Conservation (phyloP, 2,113 vertebrate genomes). For the Numida meleagris region DNA sequence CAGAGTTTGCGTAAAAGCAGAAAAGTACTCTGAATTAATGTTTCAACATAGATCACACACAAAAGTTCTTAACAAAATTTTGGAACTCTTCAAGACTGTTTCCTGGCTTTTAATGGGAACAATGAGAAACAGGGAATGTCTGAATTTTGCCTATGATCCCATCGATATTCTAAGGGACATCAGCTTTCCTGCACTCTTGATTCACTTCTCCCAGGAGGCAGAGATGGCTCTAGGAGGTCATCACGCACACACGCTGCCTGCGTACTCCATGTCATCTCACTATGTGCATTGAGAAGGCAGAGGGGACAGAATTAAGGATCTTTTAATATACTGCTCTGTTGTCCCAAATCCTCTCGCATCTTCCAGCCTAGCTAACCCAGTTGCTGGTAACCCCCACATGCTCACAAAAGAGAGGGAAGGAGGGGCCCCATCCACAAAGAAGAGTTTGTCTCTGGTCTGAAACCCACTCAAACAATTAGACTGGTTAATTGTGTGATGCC, state of each 20-base stretch:
- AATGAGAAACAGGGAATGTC: background rate
- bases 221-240: background rate
- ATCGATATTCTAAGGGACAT: background rate
- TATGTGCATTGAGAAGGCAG: accelerated
- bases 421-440: background rate
- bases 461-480: background rate
- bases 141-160: background rate
- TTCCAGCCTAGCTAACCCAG: background rate
- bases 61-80: background rate
- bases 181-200: background rate
- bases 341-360: background rate
- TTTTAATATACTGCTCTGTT: background rate
- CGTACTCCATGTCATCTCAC: background rate
- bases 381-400: background rate
- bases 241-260: background rate
- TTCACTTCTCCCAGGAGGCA: background rate
- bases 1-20: background rate
- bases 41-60: background rate
- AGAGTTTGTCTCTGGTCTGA: background rate
- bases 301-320: background rate
- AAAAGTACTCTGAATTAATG: background rate
- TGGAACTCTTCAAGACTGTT: background rate
- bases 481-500: accelerated
- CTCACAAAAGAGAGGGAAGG: background rate
- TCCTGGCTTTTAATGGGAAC: background rate